phyloP scores from a whole-genome alignment of 1,140 invertebrate genomes.

The Antheraea mylitta region DNA sequence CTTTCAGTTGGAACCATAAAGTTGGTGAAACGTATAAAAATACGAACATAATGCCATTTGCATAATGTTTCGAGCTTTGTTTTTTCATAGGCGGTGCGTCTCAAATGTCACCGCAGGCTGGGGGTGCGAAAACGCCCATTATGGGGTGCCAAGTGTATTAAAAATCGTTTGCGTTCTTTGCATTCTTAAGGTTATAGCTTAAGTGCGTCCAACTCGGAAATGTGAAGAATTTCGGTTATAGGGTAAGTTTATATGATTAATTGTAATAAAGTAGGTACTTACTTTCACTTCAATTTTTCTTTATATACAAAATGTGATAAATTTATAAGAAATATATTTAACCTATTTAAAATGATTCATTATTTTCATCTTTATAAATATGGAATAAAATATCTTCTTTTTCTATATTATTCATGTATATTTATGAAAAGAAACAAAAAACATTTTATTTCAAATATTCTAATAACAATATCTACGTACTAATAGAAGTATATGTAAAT shows the following conservation, averaged over 20 bases:
- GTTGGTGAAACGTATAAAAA: constrained; percentile 70
- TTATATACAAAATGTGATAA: too few relatives aligned
- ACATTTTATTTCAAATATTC: too few relatives aligned
- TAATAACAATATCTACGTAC: too few relatives aligned
- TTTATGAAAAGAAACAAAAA: too few relatives aligned
- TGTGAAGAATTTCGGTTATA: constrained; percentile 20
- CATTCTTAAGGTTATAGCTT: constrained; percentile 71
- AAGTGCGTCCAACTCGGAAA: constrained; percentile 30
- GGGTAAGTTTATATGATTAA: background rate
- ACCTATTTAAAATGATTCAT: too few relatives aligned
- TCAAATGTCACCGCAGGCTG: constrained; percentile 73
- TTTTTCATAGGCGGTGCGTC: constrained; percentile 71
- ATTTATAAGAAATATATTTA: too few relatives aligned
- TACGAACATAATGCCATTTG: constrained; percentile 75
- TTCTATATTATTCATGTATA: too few relatives aligned
- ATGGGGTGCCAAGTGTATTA: constrained; percentile 71
- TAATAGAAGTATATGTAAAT: too few relatives aligned
- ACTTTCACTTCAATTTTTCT: too few relatives aligned
- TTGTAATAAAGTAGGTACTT: background rate
- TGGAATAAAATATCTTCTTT: too few relatives aligned
- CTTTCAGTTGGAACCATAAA: constrained; percentile 73
- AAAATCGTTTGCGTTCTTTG: constrained; percentile 72
- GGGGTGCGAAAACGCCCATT: constrained; percentile 72
- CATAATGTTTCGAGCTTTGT: constrained; percentile 74
- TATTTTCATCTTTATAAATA: too few relatives aligned